Percentiles rank a stretch among this genome's conserved stretches.
phyloP scores from a whole-genome alignment of 2,888 invertebrate genomes.

The Cryptocephalus moraei region DNA sequence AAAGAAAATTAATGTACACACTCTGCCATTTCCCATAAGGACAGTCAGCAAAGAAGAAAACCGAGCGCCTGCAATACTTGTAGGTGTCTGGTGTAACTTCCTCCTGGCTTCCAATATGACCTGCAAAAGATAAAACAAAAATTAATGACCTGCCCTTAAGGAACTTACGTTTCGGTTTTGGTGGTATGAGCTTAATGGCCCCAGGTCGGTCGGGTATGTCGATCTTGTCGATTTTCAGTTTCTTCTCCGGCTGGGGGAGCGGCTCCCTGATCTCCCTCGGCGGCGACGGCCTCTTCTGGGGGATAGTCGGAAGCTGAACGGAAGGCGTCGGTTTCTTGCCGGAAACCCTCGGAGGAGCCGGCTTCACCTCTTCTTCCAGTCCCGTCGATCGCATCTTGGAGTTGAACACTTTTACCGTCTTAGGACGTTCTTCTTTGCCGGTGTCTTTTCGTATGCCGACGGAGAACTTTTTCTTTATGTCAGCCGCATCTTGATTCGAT shows the following conservation, averaged over 20 bases:
- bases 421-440: slow-evolving; percentile 59
- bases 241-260: slow-evolving; percentile 63
- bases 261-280: slow-evolving; percentile 23
- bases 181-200: slow-evolving; percentile 75
- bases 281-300: slow-evolving; percentile 36
- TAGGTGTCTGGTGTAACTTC: slow-evolving; percentile 6
- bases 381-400: slow-evolving; percentile 89
- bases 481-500: slow-evolving; percentile 23
- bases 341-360: slow-evolving; percentile 61
- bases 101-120: slow-evolving; percentile 17
- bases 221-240: slow-evolving; percentile 50
- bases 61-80: slow-evolving; percentile 16
- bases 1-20: slow-evolving; percentile 12
- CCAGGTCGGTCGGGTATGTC: slow-evolving; percentile 60
- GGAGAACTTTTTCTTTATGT: slow-evolving; percentile 60
- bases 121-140: slow-evolving; percentile 26
- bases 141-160: slow-evolving; percentile 13
- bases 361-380: slow-evolving; percentile 75
- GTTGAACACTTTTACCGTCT: slow-evolving; percentile 86
- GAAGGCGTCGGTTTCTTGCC: slow-evolving; percentile 44
- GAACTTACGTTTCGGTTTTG: slow-evolving; percentile 87
- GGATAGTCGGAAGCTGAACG: slow-evolving; percentile 33
- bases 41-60: slow-evolving; percentile 19
- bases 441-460: slow-evolving; percentile 67
- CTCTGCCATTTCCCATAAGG: slow-evolving; percentile 16